Percentiles rank a stretch among this genome's conserved stretches.
phyloP scores from a whole-genome alignment of 2,797 vertebrate genomes.

The Enteromius anoplus region DNA sequence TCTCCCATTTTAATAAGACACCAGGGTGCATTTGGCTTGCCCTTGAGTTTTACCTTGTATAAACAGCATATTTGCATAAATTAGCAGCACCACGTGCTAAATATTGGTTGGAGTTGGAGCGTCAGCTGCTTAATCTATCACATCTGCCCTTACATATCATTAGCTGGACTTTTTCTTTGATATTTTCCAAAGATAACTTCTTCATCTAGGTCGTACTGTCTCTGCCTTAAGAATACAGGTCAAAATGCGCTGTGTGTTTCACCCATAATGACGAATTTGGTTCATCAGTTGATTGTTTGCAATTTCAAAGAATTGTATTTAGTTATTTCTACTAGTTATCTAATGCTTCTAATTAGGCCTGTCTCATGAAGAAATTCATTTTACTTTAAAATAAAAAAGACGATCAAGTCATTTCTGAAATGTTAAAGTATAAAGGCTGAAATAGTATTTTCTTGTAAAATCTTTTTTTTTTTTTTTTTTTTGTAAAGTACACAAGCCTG shows the following conservation, averaged over 20 bases:
- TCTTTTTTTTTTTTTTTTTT: too few relatives aligned
- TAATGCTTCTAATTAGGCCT: not conserved
- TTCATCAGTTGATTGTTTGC: not conserved
- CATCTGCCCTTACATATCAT: conserved; percentile 31
- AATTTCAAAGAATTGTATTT: not conserved
- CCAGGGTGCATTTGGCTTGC: conserved; percentile 3
- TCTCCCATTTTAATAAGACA: conserved; percentile 25
- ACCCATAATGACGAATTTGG: not conserved
- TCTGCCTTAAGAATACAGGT: not conserved
- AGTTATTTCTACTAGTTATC: not conserved
- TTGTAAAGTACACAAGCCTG: not conserved
- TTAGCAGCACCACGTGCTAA: conserved; percentile 40
- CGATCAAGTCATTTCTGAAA: not conserved
- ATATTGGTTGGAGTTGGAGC: conserved; percentile 47
- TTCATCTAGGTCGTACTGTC: not conserved
- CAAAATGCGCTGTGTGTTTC: not conserved
- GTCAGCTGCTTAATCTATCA: conserved; percentile 46
- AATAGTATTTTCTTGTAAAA: not conserved
- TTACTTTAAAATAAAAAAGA: too few relatives aligned
- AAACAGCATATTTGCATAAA: conserved; percentile 44
- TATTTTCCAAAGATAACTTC: not conserved
- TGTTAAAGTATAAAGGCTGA: not conserved
- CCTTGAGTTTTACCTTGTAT: conserved; percentile 48
- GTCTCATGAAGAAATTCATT: not conserved
- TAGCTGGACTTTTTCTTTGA: not conserved